These are phyloP conservation scores for Phyto melanocephala DNA, from an alignment of 2,888 invertebrate species.

Conservation along the genomic window DNA sequence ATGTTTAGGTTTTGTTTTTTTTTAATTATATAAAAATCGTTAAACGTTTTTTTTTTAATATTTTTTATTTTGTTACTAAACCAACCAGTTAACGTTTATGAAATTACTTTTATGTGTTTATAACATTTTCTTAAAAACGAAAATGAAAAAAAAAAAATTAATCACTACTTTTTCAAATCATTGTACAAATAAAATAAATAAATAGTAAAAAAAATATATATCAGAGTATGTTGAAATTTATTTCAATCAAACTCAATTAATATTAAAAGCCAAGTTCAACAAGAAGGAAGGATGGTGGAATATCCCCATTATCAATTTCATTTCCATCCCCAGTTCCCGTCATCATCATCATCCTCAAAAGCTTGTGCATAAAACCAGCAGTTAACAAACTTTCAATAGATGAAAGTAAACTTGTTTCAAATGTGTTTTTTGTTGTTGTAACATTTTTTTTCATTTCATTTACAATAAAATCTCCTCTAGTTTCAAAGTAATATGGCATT, in stretches of 20 bases:
- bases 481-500: slow-evolving; percentile 32
- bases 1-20: neutral
- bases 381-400: slow-evolving; percentile 59
- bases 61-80: neutral
- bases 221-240: slow-evolving; percentile 11
- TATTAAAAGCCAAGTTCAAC: slow-evolving; percentile 49
- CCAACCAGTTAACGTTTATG: slow-evolving; percentile 41
- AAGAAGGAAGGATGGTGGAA: slow-evolving; percentile 54
- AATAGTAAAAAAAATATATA: neutral
- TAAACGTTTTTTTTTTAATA: neutral
- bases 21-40: slow-evolving; percentile 29
- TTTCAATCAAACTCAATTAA: slow-evolving; percentile 55
- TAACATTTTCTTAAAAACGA: slow-evolving; percentile 21
- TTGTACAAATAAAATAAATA: neutral
- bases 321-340: neutral
- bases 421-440: slow-evolving; percentile 29
- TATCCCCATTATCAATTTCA: slow-evolving; percentile 36
- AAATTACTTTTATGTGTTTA: slow-evolving; percentile 9
- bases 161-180: slow-evolving; percentile 23
- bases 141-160: neutral
- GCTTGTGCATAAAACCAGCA: slow-evolving; percentile 22
- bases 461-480: slow-evolving; percentile 50
- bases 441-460: slow-evolving; percentile 24
- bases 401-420: slow-evolving; percentile 59
- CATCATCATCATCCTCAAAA: neutral